Percentiles rank a stretch among this genome's conserved stretches.
These are phyloP conservation scores for Polyodon spathula DNA, from an alignment of 2,113 vertebrate species.

Conservation along the genomic window DNA sequence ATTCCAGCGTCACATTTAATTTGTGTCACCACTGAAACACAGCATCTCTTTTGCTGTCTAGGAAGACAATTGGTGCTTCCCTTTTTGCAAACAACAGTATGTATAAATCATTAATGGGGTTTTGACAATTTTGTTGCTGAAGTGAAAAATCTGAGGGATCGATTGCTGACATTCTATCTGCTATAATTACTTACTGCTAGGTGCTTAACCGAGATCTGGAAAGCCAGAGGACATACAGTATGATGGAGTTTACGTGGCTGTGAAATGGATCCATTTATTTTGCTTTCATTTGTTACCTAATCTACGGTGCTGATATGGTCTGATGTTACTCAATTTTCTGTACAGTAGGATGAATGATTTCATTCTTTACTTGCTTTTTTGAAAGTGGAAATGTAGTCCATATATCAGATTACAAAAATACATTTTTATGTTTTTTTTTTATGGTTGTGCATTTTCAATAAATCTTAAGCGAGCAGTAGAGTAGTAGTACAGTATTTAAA, in stretches of 20 bases:
- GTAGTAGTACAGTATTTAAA: not conserved
- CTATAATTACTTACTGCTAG: constrained; percentile 49
- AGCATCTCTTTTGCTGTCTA: constrained; percentile 24
- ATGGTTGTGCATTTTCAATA: too few relatives aligned
- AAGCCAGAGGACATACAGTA: constrained; percentile 19
- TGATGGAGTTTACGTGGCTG: constrained; percentile 14
- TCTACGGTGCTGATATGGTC: not conserved
- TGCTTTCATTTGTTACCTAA: constrained; percentile 18
- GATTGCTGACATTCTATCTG: constrained; percentile 42
- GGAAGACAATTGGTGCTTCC: constrained; percentile 29
- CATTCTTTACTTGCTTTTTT: too few relatives aligned
- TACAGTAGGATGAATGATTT: not conserved
- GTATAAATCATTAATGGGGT: constrained; percentile 36
- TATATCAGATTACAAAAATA: too few relatives aligned
- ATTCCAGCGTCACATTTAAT: constrained; percentile 35
- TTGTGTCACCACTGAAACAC: constrained; percentile 24
- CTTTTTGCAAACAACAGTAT: constrained; percentile 31
- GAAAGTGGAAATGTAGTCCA: too few relatives aligned
- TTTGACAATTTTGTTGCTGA: constrained; percentile 45
- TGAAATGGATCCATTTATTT: constrained; percentile 14
- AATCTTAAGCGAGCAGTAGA: not conserved
- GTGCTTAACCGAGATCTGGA: constrained; percentile 31
- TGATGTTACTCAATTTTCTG: not conserved
- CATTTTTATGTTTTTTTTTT: too few relatives aligned
- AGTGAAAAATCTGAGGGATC: constrained; percentile 35